phyloP scores from a whole-genome alignment of 2,113 vertebrate genomes.

The Platycercus adscitus region DNA sequence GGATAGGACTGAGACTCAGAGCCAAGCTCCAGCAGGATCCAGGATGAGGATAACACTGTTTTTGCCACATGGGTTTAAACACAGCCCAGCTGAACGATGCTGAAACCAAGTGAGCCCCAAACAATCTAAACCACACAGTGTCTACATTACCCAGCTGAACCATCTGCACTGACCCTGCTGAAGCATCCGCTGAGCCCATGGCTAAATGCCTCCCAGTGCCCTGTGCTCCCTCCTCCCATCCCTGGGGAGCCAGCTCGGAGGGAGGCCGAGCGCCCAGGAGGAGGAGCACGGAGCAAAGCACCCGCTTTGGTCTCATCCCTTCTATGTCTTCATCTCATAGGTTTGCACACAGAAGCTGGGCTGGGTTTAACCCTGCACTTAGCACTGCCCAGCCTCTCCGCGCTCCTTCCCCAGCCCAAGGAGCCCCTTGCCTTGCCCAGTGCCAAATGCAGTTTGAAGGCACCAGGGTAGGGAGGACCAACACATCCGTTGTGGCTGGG shows the following conservation, averaged over 20 bases:
- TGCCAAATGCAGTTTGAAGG: not conserved
- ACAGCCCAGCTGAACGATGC: not conserved
- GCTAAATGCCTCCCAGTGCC: not conserved
- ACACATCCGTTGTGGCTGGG: not conserved
- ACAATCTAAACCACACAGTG: not conserved
- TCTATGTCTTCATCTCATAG: not conserved
- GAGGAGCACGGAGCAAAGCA: not conserved
- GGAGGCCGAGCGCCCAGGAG: not conserved
- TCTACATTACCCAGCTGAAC: not conserved
- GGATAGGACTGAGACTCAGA: not conserved
- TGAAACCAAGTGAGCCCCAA: not conserved
- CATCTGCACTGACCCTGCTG: not conserved
- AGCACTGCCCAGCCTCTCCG: not conserved
- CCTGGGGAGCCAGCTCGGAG: not conserved
- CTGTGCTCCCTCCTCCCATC: not conserved
- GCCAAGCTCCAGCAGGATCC: constrained; percentile 40
- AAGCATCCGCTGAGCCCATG: not conserved
- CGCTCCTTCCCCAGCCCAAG: rapidly evolving
- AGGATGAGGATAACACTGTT: constrained; percentile 1
- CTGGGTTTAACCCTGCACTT: not conserved
- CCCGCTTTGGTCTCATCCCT: not conserved
- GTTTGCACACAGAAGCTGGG: not conserved
- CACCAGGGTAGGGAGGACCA: not conserved
- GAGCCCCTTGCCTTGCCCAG: not conserved
- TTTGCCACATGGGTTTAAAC: constrained; percentile 28